phyloP scores from a whole-genome alignment of 2,888 invertebrate species.

The Drosophila nr. fundita region DNA sequence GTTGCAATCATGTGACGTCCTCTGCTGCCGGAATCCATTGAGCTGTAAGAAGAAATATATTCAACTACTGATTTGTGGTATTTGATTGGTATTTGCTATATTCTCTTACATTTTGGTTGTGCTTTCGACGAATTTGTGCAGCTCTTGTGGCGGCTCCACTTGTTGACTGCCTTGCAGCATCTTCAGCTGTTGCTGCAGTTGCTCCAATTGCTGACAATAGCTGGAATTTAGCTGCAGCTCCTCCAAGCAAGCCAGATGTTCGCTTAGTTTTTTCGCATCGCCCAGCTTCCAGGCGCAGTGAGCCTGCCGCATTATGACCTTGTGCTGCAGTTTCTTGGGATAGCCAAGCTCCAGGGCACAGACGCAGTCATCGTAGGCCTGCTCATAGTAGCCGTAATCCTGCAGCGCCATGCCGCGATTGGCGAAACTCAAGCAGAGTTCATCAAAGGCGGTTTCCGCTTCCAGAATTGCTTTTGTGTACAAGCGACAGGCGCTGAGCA shows the following conservation, averaged over 20 bases:
- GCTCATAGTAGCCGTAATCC: conserved; percentile 76
- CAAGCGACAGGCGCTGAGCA: conserved; percentile 65
- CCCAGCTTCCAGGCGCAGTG: conserved; percentile 68
- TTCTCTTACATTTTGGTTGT: conserved; percentile 40
- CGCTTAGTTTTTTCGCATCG: conserved; percentile 31
- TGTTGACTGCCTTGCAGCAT: neutral
- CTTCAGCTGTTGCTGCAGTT: conserved; percentile 42
- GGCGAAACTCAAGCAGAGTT: conserved; percentile 78
- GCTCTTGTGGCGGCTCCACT: neutral
- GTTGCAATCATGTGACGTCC: conserved; percentile 86
- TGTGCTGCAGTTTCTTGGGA: conserved; percentile 67
- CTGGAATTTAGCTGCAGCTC: conserved; percentile 47
- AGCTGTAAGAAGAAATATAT: conserved; percentile 22
- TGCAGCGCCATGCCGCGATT: conserved; percentile 82
- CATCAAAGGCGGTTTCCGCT: conserved; percentile 62
- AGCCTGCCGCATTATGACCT: conserved; percentile 73
- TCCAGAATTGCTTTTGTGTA: conserved; percentile 81
- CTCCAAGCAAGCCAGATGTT: conserved; percentile 51
- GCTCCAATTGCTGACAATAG: conserved; percentile 50
- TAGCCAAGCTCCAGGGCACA: conserved; percentile 77
- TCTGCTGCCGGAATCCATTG: neutral
- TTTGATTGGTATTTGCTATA: neutral
- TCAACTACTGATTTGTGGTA: neutral
- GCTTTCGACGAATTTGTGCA: fast-evolving
- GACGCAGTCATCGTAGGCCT: conserved; percentile 82